Conservation (phyloP, 2,797 vertebrate species). For the Phoxinus dragarum region DNA sequence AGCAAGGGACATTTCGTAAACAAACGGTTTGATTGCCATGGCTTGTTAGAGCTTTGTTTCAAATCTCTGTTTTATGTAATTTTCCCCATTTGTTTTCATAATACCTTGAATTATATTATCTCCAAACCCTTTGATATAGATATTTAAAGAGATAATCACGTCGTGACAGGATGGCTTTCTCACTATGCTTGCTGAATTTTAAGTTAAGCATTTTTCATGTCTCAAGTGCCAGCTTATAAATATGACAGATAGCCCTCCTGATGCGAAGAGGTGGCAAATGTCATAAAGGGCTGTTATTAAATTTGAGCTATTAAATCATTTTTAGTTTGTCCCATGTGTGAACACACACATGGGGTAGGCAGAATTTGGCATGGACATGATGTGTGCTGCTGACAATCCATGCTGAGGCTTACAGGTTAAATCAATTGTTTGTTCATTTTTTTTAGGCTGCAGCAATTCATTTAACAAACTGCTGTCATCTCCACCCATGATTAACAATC, state of each 20-base stretch:
- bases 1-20: constrained; percentile 2
- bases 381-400: constrained; percentile 22
- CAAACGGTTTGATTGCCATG: constrained; percentile 37
- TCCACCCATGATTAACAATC: constrained; percentile 73
- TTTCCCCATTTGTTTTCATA: constrained; percentile 1
- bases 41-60: constrained; percentile 25
- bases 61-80: not conserved
- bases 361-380: constrained; percentile 15
- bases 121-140: constrained; percentile 20
- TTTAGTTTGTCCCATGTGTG: constrained; percentile 36
- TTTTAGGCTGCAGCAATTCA: constrained; percentile 67
- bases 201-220: constrained; percentile 34
- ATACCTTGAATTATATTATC: constrained; percentile 29
- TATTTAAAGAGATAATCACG: constrained; percentile 47
- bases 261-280: constrained; percentile 33
- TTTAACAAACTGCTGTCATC: constrained; percentile 72
- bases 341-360: constrained; percentile 21
- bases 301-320: constrained; percentile 54
- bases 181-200: constrained; percentile 33
- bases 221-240: constrained; percentile 33
- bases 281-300: constrained; percentile 44
- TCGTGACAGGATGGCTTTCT: constrained; percentile 36
- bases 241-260: constrained; percentile 39
- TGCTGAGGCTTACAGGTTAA: constrained; percentile 41
- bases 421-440: constrained; percentile 67